Base-by-base conservation (phyloP, 1,140 invertebrate genomes). In the Scaptomyza hsui region DNA sequence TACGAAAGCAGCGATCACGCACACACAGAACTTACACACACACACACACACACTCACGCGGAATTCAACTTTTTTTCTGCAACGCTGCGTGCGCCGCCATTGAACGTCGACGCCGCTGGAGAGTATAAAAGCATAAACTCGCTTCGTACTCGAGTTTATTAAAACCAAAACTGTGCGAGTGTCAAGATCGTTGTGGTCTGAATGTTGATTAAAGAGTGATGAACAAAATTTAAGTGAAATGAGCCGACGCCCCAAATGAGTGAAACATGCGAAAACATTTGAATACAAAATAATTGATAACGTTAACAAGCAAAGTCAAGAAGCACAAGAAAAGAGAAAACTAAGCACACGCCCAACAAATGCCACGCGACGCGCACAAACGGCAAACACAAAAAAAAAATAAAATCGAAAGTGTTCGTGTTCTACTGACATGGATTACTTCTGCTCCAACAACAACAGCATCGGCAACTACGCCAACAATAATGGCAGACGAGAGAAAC, bases 381-480 rank as follows among this genome's bases (percentile, higher is more conserved):
- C 48, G 51, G 51, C 52, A 78, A 72, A 41, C 52, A 51, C 47
- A 68, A 56, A 52, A 62, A 52, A 53, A 63, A 81, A 78, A 61
- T 37, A 86, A 89, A 90, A 90, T 73, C 75, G 89, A 90, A 88
- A 90, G 89, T 90, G 68, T 57, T 71, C 61, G 61, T 65, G 89
- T 78, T 90, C 89, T 81, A 90, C 89, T 90, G 89, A 90, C 89
- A 90, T 81, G 75, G 85, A 90, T 90, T 90, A 89, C 71, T 90
- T 90, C 74, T 78, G 67, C 68, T 42, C 41, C 62, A 59, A 59
- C 71, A 72, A 60, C 77, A 65, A 67, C 71, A 64, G 32, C 44
- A 45, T 72, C 62, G 53, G 49, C 48, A 63, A 35, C 63, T 60
- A 19, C 21, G 42, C n/a, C 12, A 35, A 52, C 35, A 44, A 57